phyloP scores from a whole-genome alignment of 1,140 invertebrate genomes.

The Drosophila setifemur region DNA sequence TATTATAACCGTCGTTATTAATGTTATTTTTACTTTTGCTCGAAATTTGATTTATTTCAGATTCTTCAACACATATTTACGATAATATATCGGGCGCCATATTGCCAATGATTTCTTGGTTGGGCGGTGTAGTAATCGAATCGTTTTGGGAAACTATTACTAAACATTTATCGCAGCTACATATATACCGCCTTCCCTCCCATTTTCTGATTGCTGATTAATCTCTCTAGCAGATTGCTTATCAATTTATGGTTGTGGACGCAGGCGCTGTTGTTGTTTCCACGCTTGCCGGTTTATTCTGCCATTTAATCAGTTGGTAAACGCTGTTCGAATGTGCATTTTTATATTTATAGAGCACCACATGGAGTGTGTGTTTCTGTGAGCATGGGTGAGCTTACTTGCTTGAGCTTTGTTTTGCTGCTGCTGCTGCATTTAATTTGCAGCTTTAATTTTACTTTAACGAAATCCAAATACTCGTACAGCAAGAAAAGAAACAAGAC shows the following conservation, averaged over 20 bases:
- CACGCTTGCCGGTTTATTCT: conserved; percentile 45
- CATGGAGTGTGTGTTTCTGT: neutral
- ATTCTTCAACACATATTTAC: neutral
- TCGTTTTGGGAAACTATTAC: conserved; percentile 34
- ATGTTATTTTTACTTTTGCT: too few relatives aligned
- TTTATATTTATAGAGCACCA: conserved; percentile 18
- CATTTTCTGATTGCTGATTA: conserved; percentile 25
- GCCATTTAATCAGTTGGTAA: conserved; percentile 64
- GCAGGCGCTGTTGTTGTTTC: conserved; percentile 24
- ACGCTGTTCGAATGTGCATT: conserved; percentile 15
- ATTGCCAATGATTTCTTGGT: neutral
- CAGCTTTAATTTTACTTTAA: conserved; percentile 63
- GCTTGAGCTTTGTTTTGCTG: conserved; percentile 1
- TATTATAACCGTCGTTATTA: too few relatives aligned
- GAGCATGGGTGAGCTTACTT: neutral
- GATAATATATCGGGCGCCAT: too few relatives aligned
- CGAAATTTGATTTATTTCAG: too few relatives aligned
- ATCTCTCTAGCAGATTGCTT: conserved; percentile 61
- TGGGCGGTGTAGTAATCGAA: conserved; percentile 23
- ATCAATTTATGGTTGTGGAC: conserved; percentile 58
- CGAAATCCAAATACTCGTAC: conserved; percentile 33
- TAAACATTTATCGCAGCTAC: conserved; percentile 48
- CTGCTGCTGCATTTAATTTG: conserved; percentile 40
- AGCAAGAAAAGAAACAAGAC: conserved; percentile 5
- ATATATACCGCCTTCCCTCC: neutral